Evolutionary conservation across 2,113 vertebrate genomes (phyloP), one percentile per base, ranked within the genome.

Genomic region (Aldabrachelys gigantea): DNA sequence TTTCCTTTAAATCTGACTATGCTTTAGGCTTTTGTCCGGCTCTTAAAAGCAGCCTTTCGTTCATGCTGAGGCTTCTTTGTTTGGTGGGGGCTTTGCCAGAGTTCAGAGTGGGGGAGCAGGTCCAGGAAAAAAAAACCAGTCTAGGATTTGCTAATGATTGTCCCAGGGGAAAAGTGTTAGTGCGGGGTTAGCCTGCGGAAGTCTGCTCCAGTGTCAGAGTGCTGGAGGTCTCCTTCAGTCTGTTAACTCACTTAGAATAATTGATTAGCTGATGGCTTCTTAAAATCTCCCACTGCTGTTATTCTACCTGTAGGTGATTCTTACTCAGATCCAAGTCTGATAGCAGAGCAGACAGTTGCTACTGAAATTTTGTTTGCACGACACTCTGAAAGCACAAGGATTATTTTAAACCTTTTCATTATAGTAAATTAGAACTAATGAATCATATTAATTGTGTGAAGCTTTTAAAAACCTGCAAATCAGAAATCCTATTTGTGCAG

Each of bases 241-340:
- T 8, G 2, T 59, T 87, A 87, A 56, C 50, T 52, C 57, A 14
- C 65, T 94, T n/a, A 24, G 81, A 90, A 59, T 80, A 79, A 75
- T 27, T 9, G 47, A 76, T 89, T n/a, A 65, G 12, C 85, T 89
- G 69, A 21, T 27, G 80, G 25, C 57, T 31, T 87, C 65, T 80
- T 65, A 35, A 87, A 83, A 44, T 38, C n/a, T 31, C n/a, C 65
- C 47, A 29, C 85, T 92, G 78, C 76, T 89, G 25, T 84, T 84
- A 0, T 1, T n/a, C 19, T 75, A 50, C 49, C 22, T 1, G 0
- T 21, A 0, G 1, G n/a, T 16, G 47, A 85, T 38, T 57, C 49
- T 88, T 83, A 80, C 83, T 88, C 35, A 83, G 83, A n/a, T 29
- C 38, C 83, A 17, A 87, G 44, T 27, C 27, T 5, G 47, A 24